Percentiles rank a stretch among this genome's conserved stretches.
phyloP scores from a whole-genome alignment of 2,888 invertebrate genomes.

The Zaprionus obscuricornis region DNA sequence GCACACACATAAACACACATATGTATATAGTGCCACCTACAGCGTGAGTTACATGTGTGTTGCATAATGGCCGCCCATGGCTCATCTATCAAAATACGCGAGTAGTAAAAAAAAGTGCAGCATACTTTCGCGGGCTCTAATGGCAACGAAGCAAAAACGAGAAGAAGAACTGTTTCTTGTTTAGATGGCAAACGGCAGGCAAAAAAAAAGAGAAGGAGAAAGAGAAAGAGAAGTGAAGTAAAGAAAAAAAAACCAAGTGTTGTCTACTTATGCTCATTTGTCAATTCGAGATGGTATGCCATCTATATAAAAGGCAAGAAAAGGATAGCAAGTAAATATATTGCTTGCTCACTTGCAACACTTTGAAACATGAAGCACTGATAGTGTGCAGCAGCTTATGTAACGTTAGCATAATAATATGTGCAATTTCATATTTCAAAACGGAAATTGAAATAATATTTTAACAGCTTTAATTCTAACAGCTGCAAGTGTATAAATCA shows the following conservation, averaged over 20 bases:
- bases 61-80: constrained; percentile 75
- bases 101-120: constrained; percentile 52
- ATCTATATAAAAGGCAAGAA: constrained; percentile 25
- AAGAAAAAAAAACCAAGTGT: constrained; percentile 40
- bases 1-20: constrained; percentile 15
- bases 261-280: constrained; percentile 61
- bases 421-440: too few relatives aligned
- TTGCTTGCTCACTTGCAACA: constrained; percentile 27
- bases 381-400: too few relatives aligned
- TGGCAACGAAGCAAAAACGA: constrained; percentile 21
- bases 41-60: too few relatives aligned
- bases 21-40: too few relatives aligned
- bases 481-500: too few relatives aligned
- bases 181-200: constrained; percentile 12
- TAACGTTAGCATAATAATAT: too few relatives aligned
- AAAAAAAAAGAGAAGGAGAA: too few relatives aligned
- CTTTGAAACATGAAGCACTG: too few relatives aligned
- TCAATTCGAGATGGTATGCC: constrained; percentile 40
- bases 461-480: too few relatives aligned
- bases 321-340: too few relatives aligned
- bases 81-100: constrained; percentile 76
- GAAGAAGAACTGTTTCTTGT: constrained; percentile 33
- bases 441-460: too few relatives aligned
- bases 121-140: constrained; percentile 64
- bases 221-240: constrained; percentile 7